A percentile compares a stretch with the other conserved stretches of the same genome.
phyloP scores from a whole-genome alignment of 2,797 vertebrate species.

The Luscinia megarhynchos region DNA sequence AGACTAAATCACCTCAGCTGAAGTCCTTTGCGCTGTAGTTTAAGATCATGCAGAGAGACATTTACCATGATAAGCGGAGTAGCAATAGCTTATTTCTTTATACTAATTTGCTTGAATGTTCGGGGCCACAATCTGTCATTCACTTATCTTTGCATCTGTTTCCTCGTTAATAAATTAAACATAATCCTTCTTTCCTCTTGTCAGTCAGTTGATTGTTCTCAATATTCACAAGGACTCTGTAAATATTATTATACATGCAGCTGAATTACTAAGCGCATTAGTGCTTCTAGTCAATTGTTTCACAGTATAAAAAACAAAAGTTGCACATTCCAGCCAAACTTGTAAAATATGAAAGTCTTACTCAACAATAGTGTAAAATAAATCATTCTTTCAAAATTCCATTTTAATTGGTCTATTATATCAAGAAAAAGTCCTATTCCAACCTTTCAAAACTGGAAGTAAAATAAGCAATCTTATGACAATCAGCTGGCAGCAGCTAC shows the following conservation, averaged over 20 bases:
- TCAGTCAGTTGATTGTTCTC: neutral
- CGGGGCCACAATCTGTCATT: neutral
- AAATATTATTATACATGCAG: neutral
- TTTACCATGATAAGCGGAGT: neutral
- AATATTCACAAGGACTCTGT: neutral
- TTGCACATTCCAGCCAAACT: neutral
- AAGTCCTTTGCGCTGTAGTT: neutral
- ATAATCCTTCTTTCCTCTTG: neutral
- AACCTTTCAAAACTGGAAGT: neutral
- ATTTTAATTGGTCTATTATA: neutral
- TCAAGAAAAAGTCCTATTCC: neutral
- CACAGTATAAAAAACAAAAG: neutral
- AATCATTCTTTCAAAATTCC: neutral
- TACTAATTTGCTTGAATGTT: neutral
- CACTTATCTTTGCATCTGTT: slow-evolving; percentile 3
- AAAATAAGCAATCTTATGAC: neutral
- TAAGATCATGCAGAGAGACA: neutral
- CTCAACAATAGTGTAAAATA: neutral
- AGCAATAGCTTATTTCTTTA: neutral
- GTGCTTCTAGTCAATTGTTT: neutral
- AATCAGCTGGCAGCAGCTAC: neutral
- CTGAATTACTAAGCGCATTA: neutral
- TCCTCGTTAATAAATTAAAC: slow-evolving; percentile 18
- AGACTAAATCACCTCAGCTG: neutral
- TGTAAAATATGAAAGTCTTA: neutral